phyloP scores from a whole-genome alignment of 2,797 vertebrate species.

The Oryzias dopingdopingensis region DNA sequence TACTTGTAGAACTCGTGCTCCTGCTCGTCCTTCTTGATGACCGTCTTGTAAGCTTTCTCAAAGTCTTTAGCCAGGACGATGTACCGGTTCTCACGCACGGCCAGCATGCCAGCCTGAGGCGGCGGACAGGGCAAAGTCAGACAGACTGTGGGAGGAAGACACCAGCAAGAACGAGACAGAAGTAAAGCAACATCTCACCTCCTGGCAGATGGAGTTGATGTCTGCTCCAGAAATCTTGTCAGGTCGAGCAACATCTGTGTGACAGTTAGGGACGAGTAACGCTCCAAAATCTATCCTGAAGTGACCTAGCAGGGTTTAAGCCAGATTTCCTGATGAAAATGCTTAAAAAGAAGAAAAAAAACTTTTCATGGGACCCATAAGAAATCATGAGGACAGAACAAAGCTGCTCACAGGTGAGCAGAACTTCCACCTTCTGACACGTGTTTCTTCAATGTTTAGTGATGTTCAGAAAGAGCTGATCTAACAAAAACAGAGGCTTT shows the following conservation, averaged over 20 bases:
- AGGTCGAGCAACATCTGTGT: slow-evolving; percentile 88
- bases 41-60: slow-evolving; percentile 93
- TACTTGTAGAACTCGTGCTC: slow-evolving; percentile 97
- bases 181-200: slow-evolving; percentile 73
- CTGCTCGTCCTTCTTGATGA: slow-evolving; percentile 95
- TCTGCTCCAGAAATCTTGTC: slow-evolving; percentile 96
- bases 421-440: too few relatives aligned
- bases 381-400: too few relatives aligned
- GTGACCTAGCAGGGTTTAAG: too few relatives aligned
- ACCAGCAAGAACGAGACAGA: neutral
- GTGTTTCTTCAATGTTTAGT: neutral
- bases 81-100: slow-evolving; percentile 92
- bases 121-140: slow-evolving; percentile 2
- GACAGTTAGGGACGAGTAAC: slow-evolving; percentile 69
- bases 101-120: slow-evolving; percentile 89
- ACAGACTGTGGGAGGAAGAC: too few relatives aligned
- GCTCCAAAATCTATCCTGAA: too few relatives aligned
- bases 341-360: too few relatives aligned
- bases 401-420: too few relatives aligned
- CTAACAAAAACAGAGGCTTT: neutral
- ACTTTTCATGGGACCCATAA: too few relatives aligned
- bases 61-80: slow-evolving; percentile 95
- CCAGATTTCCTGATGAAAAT: too few relatives aligned
- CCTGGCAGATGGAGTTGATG: slow-evolving; percentile 96
- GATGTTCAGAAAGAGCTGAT: neutral